Percentiles rank a stretch among this genome's conserved stretches.
Evolutionary conservation across 1,140 invertebrate species (phyloP).

Genomic region (Cecropterus lyciades): DNA sequence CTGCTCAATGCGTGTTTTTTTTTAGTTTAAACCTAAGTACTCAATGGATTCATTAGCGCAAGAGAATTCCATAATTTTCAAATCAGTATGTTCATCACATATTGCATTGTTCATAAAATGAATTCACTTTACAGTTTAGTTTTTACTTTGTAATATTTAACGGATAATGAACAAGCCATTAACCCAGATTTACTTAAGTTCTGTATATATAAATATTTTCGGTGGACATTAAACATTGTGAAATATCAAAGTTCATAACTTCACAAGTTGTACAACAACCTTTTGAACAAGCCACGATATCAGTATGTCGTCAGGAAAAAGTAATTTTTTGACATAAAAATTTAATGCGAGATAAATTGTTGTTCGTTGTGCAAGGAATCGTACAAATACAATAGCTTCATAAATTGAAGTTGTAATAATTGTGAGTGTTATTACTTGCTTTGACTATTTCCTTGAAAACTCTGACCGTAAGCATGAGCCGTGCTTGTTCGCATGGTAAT

Average conservation of each 20-base stretch:
- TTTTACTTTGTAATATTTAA: no score
- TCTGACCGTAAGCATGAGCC: constrained; percentile 28
- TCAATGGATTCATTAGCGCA: neutral
- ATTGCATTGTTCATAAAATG: no score
- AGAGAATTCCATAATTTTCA: no score
- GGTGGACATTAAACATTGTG: neutral
- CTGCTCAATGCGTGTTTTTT: constrained; percentile 10
- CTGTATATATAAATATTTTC: neutral
- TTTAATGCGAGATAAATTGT: constrained; percentile 29
- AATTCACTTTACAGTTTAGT: no score
- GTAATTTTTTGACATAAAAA: constrained; percentile 27
- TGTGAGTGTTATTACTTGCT: constrained; percentile 37
- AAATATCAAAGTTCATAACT: constrained; percentile 9
- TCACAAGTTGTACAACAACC: constrained; percentile 2
- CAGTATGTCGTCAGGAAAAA: neutral
- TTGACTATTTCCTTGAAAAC: constrained; percentile 48
- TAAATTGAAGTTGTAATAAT: constrained; percentile 42
- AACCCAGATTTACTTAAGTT: constrained; percentile 4
- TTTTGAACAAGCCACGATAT: neutral
- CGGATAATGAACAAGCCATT: neutral
- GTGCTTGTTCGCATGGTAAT: constrained; percentile 51
- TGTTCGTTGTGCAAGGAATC: neutral
- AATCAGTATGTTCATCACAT: no score
- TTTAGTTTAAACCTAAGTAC: neutral
- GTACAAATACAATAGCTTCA: constrained; percentile 41